Evolutionary conservation across 2,888 invertebrate species (phyloP).

Genomic region (Drosophila kuntzei): DNA sequence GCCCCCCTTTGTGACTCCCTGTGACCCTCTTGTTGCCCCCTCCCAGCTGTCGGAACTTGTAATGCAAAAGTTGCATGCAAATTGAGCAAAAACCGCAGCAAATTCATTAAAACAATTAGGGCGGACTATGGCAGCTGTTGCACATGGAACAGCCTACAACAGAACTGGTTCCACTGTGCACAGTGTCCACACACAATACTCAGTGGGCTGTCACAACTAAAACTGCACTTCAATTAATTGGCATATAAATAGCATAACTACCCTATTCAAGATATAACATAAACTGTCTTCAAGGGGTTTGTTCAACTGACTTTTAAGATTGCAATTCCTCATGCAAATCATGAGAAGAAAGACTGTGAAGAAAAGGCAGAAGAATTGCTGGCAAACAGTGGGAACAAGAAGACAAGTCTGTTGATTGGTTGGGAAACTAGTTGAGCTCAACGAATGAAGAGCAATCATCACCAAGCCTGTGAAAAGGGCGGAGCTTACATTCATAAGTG

Average conservation of each 20-base stretch:
- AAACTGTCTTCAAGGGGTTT: slow-evolving; percentile 37
- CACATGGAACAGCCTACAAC: slow-evolving; percentile 41
- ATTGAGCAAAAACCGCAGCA: slow-evolving; percentile 82
- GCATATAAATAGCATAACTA: slow-evolving; percentile 25
- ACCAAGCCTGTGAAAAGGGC: slow-evolving; percentile 20
- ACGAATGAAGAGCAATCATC: slow-evolving; percentile 38
- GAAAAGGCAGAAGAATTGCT: slow-evolving; percentile 5
- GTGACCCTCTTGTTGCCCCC: not conserved
- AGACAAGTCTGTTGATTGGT: slow-evolving; percentile 52
- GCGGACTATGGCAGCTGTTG: slow-evolving; percentile 64
- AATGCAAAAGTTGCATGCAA: slow-evolving; percentile 79
- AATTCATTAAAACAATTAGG: slow-evolving; percentile 81
- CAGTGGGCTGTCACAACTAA: slow-evolving; percentile 25
- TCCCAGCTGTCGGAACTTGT: slow-evolving; percentile 43
- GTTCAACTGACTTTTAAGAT: slow-evolving; percentile 14
- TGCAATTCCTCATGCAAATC: slow-evolving; percentile 44
- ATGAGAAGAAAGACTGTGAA: not conserved
- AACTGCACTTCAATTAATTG: slow-evolving; percentile 64
- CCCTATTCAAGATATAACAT: slow-evolving; percentile 36
- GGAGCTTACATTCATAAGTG: slow-evolving; percentile 33
- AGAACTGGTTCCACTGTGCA: slow-evolving; percentile 30
- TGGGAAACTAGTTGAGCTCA: slow-evolving; percentile 42
- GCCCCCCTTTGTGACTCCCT: not conserved
- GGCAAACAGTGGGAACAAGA: slow-evolving; percentile 4
- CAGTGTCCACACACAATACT: slow-evolving; percentile 2